Conservation (phyloP, 2,888 invertebrate species). For the Brenthis ino region DNA sequence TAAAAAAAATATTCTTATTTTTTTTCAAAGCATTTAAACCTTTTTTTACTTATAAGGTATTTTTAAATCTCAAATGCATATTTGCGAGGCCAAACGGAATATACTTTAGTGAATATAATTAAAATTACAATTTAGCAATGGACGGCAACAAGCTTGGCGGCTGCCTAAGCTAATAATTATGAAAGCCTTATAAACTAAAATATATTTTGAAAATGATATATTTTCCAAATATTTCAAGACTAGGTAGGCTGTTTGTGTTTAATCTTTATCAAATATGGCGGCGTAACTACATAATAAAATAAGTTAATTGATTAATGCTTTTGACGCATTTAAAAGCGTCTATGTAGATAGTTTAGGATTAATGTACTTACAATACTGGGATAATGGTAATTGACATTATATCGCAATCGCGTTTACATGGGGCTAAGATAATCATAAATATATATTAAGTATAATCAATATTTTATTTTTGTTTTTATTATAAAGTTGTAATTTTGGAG, state of each 20-base stretch:
- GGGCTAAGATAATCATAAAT: not conserved
- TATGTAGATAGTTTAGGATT: conserved; percentile 15
- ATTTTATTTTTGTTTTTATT: not conserved
- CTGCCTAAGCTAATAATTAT: conserved; percentile 38
- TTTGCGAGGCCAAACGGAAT: conserved; percentile 8
- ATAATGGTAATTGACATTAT: conserved; percentile 37
- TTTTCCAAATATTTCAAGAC: not conserved
- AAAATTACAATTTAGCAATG: conserved; percentile 51
- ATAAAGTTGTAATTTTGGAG: conserved; percentile 6
- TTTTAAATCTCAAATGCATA: not conserved
- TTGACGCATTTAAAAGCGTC: conserved; percentile 28
- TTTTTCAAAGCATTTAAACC: not conserved
- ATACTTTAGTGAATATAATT: conserved; percentile 42
- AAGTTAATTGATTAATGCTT: conserved; percentile 12
- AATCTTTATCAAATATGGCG: conserved; percentile 14
- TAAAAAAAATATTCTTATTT: not conserved
- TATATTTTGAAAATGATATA: not conserved
- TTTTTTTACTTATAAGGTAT: not conserved
- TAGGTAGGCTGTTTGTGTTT: not conserved
- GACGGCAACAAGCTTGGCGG: conserved; percentile 72
- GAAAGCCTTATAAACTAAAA: conserved; percentile 32
- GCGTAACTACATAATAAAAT: conserved; percentile 6
- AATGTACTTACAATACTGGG: conserved; percentile 24
- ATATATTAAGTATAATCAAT: no score
- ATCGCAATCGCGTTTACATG: conserved; percentile 24